Conservation (phyloP, 2,888 invertebrate species). For the Dendrolimus houi region DNA sequence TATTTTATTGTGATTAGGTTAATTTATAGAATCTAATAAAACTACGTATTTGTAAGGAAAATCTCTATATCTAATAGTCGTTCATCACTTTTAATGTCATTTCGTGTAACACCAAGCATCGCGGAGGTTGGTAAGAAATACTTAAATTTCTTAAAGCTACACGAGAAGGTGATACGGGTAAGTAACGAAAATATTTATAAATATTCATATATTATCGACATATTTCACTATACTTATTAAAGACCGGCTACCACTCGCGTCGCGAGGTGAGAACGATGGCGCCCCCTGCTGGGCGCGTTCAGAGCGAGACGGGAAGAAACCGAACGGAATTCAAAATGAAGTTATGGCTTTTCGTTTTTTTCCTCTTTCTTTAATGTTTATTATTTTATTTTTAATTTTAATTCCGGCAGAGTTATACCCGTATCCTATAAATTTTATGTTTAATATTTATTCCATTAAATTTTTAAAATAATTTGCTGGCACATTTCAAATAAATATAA, state of each 20-base stretch:
- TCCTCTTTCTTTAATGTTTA: slow-evolving; percentile 43
- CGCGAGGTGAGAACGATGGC: slow-evolving; percentile 75
- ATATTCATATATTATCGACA: slow-evolving; percentile 72
- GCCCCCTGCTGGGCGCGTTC: slow-evolving; percentile 68
- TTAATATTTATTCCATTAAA: slow-evolving; percentile 20
- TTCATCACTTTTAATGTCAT: slow-evolving; percentile 19
- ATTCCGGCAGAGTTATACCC: slow-evolving; percentile 43
- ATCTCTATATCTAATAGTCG: slow-evolving; percentile 11
- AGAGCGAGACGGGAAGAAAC: slow-evolving; percentile 65
- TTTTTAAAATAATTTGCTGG: slow-evolving; percentile 20
- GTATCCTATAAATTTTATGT: slow-evolving; percentile 31
- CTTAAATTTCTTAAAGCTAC: slow-evolving; percentile 13
- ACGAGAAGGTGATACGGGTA: slow-evolving; percentile 28
- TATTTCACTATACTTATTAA: slow-evolving; percentile 76
- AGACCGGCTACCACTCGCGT: slow-evolving; percentile 73
- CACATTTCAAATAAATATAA: slow-evolving; percentile 20
- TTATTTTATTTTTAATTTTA: slow-evolving; percentile 58
- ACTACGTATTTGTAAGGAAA: slow-evolving; percentile 17
- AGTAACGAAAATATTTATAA: slow-evolving; percentile 70
- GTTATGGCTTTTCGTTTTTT: slow-evolving; percentile 64
- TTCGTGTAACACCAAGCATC: slow-evolving; percentile 10
- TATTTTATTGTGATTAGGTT: slow-evolving; percentile 32
- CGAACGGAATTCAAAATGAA: slow-evolving; percentile 71
- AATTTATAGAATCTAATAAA: slow-evolving; percentile 29
- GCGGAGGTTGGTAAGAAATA: slow-evolving; percentile 7